Conservation (phyloP, 2,797 vertebrate genomes). For the Galago senegalensis region DNA sequence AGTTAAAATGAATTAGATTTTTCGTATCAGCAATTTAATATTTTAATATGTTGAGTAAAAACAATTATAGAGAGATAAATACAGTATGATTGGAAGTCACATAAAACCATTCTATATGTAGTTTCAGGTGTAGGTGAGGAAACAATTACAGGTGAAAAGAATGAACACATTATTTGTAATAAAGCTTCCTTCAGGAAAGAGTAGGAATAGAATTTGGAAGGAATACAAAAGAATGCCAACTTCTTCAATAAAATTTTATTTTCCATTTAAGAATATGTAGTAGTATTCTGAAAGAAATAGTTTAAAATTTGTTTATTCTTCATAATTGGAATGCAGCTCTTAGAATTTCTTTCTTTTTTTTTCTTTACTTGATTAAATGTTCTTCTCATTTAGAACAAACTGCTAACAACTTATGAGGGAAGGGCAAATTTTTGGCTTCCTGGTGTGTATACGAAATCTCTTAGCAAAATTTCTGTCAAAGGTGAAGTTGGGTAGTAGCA, state of each 20-base stretch:
- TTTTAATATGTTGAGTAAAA: not conserved
- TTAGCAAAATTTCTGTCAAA: not conserved
- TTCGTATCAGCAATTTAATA: not conserved
- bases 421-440: not conserved
- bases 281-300: constrained; percentile 35
- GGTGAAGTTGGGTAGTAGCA: not conserved
- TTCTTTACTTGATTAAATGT: not conserved
- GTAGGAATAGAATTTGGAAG: constrained; percentile 16
- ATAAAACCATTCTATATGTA: not conserved
- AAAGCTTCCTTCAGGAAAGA: constrained; percentile 37
- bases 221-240: not conserved
- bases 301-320: constrained; percentile 52
- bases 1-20: not conserved
- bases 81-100: not conserved
- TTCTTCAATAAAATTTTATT: constrained; percentile 20
- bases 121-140: not conserved
- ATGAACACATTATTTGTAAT: not conserved
- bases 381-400: constrained; percentile 45
- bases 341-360: not conserved
- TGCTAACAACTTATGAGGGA: constrained; percentile 23
- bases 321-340: not conserved
- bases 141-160: not conserved
- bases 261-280: constrained; percentile 12
- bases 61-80: not conserved
- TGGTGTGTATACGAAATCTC: not conserved